Evolutionary conservation across 1,140 invertebrate species (phyloP).

Genomic region (Drosophila prosaltans): DNA sequence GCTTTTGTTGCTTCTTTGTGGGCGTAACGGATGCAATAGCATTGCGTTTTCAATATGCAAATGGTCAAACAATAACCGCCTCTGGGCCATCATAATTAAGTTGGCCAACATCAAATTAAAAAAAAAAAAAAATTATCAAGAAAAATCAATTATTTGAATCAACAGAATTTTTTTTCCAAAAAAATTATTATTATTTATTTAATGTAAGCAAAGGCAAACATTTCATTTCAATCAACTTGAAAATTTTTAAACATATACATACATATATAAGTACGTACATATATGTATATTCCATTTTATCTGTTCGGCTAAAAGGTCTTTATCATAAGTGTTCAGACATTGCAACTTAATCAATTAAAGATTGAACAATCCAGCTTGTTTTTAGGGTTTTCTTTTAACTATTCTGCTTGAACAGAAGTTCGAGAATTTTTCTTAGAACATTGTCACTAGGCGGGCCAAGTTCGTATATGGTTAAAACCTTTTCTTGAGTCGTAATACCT

Average conservation of each 20-base stretch:
- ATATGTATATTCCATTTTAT: not conserved
- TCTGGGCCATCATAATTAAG: conserved; percentile 31
- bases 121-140: conserved; percentile 2
- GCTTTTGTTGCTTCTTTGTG: not conserved
- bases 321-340: too few species aligned
- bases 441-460: too few species aligned
- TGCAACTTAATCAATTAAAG: too few species aligned
- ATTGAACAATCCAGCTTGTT: too few species aligned
- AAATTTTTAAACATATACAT: not conserved
- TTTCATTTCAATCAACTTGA: conserved; percentile 6
- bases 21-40: conserved; percentile 13
- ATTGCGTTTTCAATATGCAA: conserved; percentile 40
- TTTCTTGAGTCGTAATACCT: too few species aligned
- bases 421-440: too few species aligned
- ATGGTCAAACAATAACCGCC: conserved; percentile 33
- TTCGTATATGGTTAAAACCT: too few species aligned
- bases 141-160: conserved; percentile 12
- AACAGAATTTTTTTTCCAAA: not conserved
- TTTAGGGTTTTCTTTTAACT: too few species aligned
- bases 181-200: conserved; percentile 5
- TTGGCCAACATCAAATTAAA: conserved; percentile 6
- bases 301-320: not conserved
- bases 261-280: not conserved
- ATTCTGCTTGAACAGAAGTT: too few species aligned
- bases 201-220: not conserved